phyloP scores from a whole-genome alignment of 2,797 vertebrate species.

The Galagoides demidoff region DNA sequence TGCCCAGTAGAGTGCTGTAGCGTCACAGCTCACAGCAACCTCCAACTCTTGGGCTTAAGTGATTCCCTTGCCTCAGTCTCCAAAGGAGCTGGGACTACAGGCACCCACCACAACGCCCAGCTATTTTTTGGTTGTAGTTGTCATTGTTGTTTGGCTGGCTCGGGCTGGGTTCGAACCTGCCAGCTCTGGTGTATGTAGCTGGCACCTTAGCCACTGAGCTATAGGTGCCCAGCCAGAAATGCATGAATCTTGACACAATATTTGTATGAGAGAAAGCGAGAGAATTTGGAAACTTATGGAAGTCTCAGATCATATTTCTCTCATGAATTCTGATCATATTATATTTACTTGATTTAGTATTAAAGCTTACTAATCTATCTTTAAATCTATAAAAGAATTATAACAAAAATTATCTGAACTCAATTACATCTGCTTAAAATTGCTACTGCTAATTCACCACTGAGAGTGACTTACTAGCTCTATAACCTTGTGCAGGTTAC shows the following conservation, averaged over 20 bases:
- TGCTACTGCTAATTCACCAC: neutral
- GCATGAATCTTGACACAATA: slow-evolving; percentile 14
- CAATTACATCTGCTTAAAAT: neutral
- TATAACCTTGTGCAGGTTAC: neutral
- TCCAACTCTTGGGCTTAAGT: no score
- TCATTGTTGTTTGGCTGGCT: no score
- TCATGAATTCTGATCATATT: slow-evolving; percentile 20
- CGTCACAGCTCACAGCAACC: no score
- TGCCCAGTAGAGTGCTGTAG: no score
- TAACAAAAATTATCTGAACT: neutral
- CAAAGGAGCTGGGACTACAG: no score
- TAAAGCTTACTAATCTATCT: neutral
- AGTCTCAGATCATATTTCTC: slow-evolving; percentile 48
- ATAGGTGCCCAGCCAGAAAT: neutral
- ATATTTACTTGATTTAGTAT: neutral
- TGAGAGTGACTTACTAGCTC: neutral
- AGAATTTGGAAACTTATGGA: slow-evolving; percentile 30
- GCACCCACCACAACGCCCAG: no score
- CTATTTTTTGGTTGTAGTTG: no score
- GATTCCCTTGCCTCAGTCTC: no score
- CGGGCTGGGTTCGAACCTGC: no score
- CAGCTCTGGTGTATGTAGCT: no score
- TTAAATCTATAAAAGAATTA: slow-evolving; percentile 17
- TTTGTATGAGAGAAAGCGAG: neutral
- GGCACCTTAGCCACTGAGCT: no score